A percentile compares a stretch with the other conserved stretches of the same genome.
Evolutionary conservation across 2,888 invertebrate species (phyloP).

Genomic region (Myopa testacea): DNA sequence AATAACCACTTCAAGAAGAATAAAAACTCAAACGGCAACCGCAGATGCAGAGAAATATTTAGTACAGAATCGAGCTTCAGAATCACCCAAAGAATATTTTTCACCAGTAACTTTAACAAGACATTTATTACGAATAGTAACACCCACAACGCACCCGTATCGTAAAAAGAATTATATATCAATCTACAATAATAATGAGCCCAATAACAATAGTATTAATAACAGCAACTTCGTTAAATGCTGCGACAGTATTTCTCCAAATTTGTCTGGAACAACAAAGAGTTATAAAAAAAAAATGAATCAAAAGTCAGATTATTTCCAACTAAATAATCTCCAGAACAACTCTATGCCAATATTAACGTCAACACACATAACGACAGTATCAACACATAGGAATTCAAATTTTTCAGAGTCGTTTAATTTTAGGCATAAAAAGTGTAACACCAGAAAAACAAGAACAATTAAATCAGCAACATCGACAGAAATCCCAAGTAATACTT

Average conservation of each 20-base stretch:
- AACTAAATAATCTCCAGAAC: not conserved
- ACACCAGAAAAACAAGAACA: not conserved
- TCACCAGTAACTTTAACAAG: slow-evolving; percentile 27
- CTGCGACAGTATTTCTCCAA: not conserved
- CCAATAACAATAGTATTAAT: not conserved
- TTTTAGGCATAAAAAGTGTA: slow-evolving; percentile 27
- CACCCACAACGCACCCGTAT: not conserved
- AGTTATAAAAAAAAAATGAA: slow-evolving; percentile 26
- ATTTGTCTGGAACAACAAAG: not conserved
- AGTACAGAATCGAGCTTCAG: not conserved
- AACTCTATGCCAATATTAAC: not conserved
- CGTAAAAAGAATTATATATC: not conserved
- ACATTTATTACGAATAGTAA: slow-evolving; percentile 19
- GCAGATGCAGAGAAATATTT: slow-evolving; percentile 4
- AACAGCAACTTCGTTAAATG: not conserved
- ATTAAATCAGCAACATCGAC: not conserved
- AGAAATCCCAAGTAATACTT: not conserved
- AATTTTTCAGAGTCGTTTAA: slow-evolving; percentile 15
- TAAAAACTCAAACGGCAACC: not conserved
- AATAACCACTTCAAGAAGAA: not conserved
- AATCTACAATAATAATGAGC: not conserved
- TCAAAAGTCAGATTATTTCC: not conserved
- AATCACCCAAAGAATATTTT: not conserved
- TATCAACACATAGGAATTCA: slow-evolving; percentile 12
- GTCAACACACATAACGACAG: not conserved